Percentiles rank a stretch among this genome's conserved stretches.
Evolutionary conservation across 2,113 vertebrate species (phyloP).

Genomic region (Seriola rivoliana): DNA sequence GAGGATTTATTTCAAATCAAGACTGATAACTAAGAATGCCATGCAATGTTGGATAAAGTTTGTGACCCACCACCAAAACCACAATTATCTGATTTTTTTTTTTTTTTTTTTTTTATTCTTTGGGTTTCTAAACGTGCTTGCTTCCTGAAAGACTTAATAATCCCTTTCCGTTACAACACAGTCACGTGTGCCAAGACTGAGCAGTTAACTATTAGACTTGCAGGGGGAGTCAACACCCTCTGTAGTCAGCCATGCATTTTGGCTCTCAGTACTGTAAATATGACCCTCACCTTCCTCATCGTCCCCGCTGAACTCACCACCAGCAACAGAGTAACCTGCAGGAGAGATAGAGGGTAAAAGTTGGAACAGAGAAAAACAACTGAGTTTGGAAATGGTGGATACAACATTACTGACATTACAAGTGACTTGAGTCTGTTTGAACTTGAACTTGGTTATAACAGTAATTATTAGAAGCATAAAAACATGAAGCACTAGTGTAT

Average conservation of each 20-base stretch:
- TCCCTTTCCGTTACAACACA: constrained; percentile 1
- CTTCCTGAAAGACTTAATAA: constrained; percentile 41
- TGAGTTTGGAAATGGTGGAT: background rate
- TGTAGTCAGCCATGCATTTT: constrained; percentile 45
- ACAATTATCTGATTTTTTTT: background rate
- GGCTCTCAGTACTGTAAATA: constrained; percentile 58
- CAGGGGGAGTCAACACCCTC: constrained; percentile 23
- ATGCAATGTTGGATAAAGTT: background rate
- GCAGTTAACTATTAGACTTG: constrained; percentile 26
- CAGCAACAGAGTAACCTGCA: constrained; percentile 91
- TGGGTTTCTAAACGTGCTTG: background rate
- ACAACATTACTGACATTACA: background rate
- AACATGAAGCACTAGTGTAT: background rate
- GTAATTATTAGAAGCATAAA: background rate
- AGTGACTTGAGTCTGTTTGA: background rate
- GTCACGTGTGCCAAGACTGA: background rate
- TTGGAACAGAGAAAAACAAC: background rate
- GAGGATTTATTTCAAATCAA: constrained; percentile 1
- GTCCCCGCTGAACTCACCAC: constrained; percentile 91
- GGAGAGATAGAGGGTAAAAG: constrained; percentile 2
- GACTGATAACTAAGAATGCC: background rate
- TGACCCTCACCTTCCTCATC: constrained; percentile 88
- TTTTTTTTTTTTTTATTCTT: background rate
- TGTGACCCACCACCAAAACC: background rate
- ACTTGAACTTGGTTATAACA: background rate